Base-by-base conservation (phyloP, 2,797 vertebrate genomes). In the Galaxias olidus region DNA sequence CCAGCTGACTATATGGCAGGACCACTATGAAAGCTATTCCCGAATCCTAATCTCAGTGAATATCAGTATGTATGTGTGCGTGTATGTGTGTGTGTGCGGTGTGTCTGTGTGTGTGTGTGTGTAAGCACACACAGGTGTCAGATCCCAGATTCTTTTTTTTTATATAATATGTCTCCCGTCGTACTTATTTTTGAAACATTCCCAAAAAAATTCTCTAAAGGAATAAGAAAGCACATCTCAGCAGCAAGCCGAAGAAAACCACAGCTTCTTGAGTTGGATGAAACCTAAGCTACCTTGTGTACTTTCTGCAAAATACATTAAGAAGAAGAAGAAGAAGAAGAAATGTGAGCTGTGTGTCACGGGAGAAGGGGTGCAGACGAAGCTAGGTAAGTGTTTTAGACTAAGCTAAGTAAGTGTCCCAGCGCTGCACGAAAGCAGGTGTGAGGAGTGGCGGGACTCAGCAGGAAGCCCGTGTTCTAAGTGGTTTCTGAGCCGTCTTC, bases 401-500 rank as follows among this genome's bases (percentile, higher is more conserved):
- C 4, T 62, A 42, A 61, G 69, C 10, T 62, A 50, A 45, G 15
- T 47, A 51, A 45, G 62, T 51, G 52, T 30, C 60, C 15, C 17
- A 17, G 44, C 49, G 62, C 30, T 61, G 47, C 49, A 45, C 9
- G 13, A 68, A 12, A n/a, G 14, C n/a, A 63, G 42, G 40, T 42
- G 10, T 50, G 46, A 57, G 45, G 0, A 61, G 58, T 44, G 55
- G 14, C 0, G 42, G 45, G 6, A 17, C 59, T 43, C 58, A 7
- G 46, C 45, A 47, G 20, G 68, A 55, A 20, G 44, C 57, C 64
- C 69, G 15, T 18, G 17, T 50, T 66, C 5, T 42, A 17, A 53
- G 51, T 54, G 63, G 45, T 44, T 49, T 67, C 63, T 55, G 41
- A 51, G 59, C 44, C 48, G 61, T 57, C 43, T 73, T 63, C 48